Evolutionary conservation across 2,113 vertebrate genomes (phyloP), one percentile per base, ranked within the genome.

Genomic region (Neodon shergylaensis): DNA sequence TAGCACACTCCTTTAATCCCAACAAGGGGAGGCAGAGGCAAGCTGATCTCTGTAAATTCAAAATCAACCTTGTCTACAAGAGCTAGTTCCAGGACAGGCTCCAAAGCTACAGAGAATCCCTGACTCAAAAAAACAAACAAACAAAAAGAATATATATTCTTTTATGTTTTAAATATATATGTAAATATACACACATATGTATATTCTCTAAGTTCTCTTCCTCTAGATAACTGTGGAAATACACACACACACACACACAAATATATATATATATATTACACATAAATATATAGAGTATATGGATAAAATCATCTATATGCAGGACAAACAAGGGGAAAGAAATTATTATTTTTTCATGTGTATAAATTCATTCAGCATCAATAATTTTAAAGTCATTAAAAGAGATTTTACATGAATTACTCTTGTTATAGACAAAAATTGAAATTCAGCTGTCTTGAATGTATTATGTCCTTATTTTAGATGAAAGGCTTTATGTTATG

Each of bases 401-500:
- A 31, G 81, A 65, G 81, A 84, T 84, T 84, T 65, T 63, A 63
- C 16, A 44, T 19, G 24, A 44, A 84, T 84, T 84, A 42, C 58
- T 44, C 63, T 7, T 31, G 26, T 42, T 63, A 65, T 63, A 84
- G 58, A 65, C 54, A 44, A 65, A 84, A 63, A 65, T 84, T 44
- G 58, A 31, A 65, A 84, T 42, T 84, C 81, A 31, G 4, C 22
- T 8, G 13, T 65, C 14, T 42, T 84, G n/a, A 63, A 83, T 63
- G 26, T 83, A 83, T 83, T 83, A 26, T 83, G 39, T 42, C 4
- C 58, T 63, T 63, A 83, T 83, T 19, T 83, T 61, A 83, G 81
- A 65, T 84, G 39, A 84, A 84, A 44, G 82, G 82, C 82, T 84
- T 84, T 84, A 84, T 31, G 58, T 84, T 84, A 84, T 84, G 58